Base-by-base conservation (phyloP, 1,140 invertebrate species). In the Ectropis grisescens region DNA sequence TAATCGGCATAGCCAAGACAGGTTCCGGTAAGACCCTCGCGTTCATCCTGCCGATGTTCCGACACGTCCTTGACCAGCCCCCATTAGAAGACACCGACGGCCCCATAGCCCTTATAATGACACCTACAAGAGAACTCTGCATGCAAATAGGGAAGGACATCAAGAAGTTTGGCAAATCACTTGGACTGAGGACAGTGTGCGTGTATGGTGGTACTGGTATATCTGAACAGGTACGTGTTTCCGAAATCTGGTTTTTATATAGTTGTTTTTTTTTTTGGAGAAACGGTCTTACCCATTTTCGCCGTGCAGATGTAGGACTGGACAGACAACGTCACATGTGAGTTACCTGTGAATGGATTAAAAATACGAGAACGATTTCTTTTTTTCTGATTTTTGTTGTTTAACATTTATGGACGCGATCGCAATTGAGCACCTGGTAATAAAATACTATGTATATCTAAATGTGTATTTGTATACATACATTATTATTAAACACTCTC, bases 1-100 rank as follows among this genome's bases (percentile, higher is more conserved):
- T 99, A 16, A 99, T 99, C 66, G 98, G 98, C 36, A 99, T 99
- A 67, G 98, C 98, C 3, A 99, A 99, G 85, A 99, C 98, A 12
- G 97, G 97, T 47, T 98, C 95, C 71, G 98, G 98, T 8, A 99
- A 99, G 84, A 99, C 98, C 1, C 74, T 99, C 11, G 98, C 98
- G 0, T 99, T 99, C 78, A 87, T 99, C 9, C 75, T 99, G 27
- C 98, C 98, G 1, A 98, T 99, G 96, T 97, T 99, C 71, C 85
- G 98, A 29, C 98, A 99, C 53, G 96, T 99, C 29, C 72, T 98
- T 25, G 98, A 98, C 75, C 98, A 99, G 69, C 90, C 93, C 0
- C 87, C 90, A 0, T 68, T 99, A 2, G 94, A 97, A 48, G 95
- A 98, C 57, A 95, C 93, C 1, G 98, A 99, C 71, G 98, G 98